phyloP scores from a whole-genome alignment of 2,113 vertebrate species.

The Poeciliopsis prolifica region DNA sequence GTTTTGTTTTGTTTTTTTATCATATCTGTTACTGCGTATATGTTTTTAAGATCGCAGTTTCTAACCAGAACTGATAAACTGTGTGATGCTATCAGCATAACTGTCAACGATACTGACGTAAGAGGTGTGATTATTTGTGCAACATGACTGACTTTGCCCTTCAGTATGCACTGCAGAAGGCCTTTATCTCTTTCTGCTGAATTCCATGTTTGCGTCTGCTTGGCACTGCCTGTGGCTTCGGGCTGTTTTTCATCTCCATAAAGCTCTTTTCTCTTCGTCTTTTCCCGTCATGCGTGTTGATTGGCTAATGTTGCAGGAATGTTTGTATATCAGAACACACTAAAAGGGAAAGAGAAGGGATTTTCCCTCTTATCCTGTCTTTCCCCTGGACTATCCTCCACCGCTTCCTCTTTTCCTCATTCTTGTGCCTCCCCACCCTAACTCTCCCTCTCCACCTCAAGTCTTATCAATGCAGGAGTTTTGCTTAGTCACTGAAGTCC shows the following conservation, averaged over 20 bases:
- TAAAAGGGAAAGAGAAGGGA: constrained; percentile 74
- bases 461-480: constrained; percentile 52
- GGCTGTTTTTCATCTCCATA: constrained; percentile 45
- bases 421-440: constrained; percentile 31
- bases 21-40: constrained; percentile 21
- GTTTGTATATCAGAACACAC: constrained; percentile 53
- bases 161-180: constrained; percentile 8
- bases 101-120: constrained; percentile 53
- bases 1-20: constrained; percentile 19
- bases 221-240: constrained; percentile 31
- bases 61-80: constrained; percentile 33
- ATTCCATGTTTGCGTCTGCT: constrained; percentile 32
- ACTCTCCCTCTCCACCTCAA: constrained; percentile 26
- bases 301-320: constrained; percentile 66
- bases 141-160: constrained; percentile 20
- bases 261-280: constrained; percentile 36
- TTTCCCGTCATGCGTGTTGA: constrained; percentile 48
- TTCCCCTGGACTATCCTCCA: constrained; percentile 55
- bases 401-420: constrained; percentile 56
- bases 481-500: constrained; percentile 58
- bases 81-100: constrained; percentile 43
- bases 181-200: constrained; percentile 17
- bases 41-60: constrained; percentile 14
- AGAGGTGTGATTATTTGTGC: constrained; percentile 35
- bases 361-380: constrained; percentile 76